Conservation (phyloP, 2,797 vertebrate genomes). For the Rhinatrema bivittatum region DNA sequence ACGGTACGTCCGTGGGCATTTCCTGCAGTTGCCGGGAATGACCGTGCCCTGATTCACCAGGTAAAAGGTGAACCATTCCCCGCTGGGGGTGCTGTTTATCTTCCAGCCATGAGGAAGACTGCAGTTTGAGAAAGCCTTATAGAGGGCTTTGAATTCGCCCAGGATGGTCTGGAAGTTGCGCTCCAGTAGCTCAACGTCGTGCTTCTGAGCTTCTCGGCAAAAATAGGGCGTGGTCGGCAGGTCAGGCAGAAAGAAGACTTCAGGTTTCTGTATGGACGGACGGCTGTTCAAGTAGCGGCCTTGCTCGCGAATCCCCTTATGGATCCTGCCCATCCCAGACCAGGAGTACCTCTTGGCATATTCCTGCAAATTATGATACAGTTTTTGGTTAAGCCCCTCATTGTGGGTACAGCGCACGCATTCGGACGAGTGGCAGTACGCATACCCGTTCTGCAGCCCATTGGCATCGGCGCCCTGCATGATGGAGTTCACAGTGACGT, state of each 20-base stretch:
- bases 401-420: constrained; percentile 78
- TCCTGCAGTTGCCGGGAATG: constrained; percentile 84
- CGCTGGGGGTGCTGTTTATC: constrained; percentile 80
- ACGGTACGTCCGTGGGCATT: constrained; percentile 89
- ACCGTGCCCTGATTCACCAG: constrained; percentile 91
- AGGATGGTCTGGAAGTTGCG: constrained; percentile 87
- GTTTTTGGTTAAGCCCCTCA: constrained; percentile 86
- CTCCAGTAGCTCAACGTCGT: constrained; percentile 91
- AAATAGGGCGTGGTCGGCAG: constrained; percentile 89
- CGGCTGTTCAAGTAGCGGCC: constrained; percentile 79
- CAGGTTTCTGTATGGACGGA: constrained; percentile 89
- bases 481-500: constrained; percentile 46
- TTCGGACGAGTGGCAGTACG: constrained; percentile 82
- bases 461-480: constrained; percentile 55
- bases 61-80: constrained; percentile 94
- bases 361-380: constrained; percentile 94
- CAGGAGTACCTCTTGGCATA: constrained; percentile 98
- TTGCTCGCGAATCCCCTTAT: constrained; percentile 91
- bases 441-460: constrained; percentile 80
- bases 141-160: constrained; percentile 87
- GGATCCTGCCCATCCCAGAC: constrained; percentile 95
- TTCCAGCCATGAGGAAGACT: constrained; percentile 86
- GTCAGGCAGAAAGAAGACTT: constrained; percentile 93
- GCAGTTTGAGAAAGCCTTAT: constrained; percentile 73
- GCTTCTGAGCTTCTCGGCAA: constrained; percentile 88